Evolutionary conservation across 2,888 invertebrate species (phyloP).

Genomic region (Atrina japonica): DNA sequence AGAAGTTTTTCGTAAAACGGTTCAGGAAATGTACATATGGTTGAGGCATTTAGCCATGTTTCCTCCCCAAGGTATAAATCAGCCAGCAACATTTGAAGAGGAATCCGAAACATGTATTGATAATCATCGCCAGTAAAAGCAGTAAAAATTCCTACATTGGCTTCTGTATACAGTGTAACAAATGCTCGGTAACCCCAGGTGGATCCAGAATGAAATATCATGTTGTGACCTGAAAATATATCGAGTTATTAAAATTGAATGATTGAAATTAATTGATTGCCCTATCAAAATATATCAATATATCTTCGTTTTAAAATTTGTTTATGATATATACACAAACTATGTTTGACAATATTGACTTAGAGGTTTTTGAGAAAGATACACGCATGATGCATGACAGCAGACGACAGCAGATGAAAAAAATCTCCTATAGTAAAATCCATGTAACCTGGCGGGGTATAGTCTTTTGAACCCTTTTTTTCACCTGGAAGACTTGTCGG

Average conservation of each 20-base stretch:
- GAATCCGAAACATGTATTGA: conserved; percentile 57
- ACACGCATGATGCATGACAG: too few relatives aligned
- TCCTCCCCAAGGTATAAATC: conserved; percentile 68
- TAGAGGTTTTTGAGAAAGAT: too few relatives aligned
- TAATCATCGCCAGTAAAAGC: conserved; percentile 67
- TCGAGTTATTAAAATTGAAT: too few relatives aligned
- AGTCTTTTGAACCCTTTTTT: too few relatives aligned
- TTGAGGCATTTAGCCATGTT: conserved; percentile 72
- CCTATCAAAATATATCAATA: not conserved
- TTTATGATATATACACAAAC: too few relatives aligned
- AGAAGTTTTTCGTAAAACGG: conserved; percentile 51
- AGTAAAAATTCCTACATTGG: conserved; percentile 66
- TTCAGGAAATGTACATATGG: conserved; percentile 73
- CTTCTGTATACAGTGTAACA: conserved; percentile 65
- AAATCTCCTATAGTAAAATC: too few relatives aligned
- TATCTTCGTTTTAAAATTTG: not conserved
- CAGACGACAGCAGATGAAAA: too few relatives aligned
- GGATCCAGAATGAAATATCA: conserved; percentile 70
- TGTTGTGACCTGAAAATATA: conserved; percentile 57
- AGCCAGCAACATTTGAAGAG: conserved; percentile 66
- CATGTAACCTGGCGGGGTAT: too few relatives aligned
- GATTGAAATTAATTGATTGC: not conserved
- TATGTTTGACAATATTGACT: too few relatives aligned
- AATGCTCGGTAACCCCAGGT: conserved; percentile 70
- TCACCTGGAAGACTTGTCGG: too few relatives aligned